These are phyloP conservation scores for Baryphthengus martii DNA, from an alignment of 2,113 vertebrate genomes.

Conservation along the genomic window DNA sequence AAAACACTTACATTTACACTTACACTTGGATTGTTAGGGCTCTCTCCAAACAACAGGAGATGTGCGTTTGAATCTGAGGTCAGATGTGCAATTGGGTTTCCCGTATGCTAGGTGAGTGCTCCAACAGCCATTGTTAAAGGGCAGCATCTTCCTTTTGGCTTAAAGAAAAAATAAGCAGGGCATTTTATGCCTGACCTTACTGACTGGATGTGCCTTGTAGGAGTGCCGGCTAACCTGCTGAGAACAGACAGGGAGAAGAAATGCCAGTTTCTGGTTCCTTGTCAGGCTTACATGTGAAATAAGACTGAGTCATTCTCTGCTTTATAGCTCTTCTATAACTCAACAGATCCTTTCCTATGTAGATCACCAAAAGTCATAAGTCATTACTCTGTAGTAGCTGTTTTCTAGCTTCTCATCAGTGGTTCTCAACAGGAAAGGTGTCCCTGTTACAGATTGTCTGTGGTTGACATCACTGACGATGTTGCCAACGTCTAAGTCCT, in stretches of 20 bases:
- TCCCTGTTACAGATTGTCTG: not conserved
- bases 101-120: not conserved
- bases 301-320: not conserved
- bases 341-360: not conserved
- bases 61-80: not conserved
- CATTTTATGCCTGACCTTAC: not conserved
- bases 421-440: not conserved
- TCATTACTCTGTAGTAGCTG: not conserved
- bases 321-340: not conserved
- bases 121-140: not conserved
- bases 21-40: not conserved
- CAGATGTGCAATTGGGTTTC: not conserved
- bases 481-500: not conserved
- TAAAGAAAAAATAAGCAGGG: not conserved
- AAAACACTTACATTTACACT: not conserved
- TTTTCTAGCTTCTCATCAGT: not conserved
- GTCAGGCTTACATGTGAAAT: not conserved
- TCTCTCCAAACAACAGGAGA: not conserved
- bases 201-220: not conserved
- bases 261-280: not conserved
- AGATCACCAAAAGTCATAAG: not conserved
- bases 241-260: not conserved
- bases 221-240: not conserved
- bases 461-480: accelerated
- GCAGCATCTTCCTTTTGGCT: not conserved